Evolutionary conservation across 2,113 vertebrate genomes (phyloP).

Genomic region (Chloroceryle aenea): DNA sequence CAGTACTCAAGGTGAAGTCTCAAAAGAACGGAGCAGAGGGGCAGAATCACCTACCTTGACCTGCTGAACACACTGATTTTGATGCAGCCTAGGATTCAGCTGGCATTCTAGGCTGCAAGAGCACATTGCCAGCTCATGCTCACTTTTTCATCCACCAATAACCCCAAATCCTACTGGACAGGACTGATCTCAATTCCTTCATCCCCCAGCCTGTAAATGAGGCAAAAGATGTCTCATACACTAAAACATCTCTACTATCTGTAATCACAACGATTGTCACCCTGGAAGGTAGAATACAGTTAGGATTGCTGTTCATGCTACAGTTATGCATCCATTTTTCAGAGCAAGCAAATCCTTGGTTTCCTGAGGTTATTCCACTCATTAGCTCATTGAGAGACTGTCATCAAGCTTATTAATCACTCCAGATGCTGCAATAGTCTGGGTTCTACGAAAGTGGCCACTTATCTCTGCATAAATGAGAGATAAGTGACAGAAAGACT

Average conservation of each 20-base stretch:
- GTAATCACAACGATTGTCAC: neutral
- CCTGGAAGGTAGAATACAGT: rapidly evolving
- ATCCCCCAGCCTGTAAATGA: neutral
- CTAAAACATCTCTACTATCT: neutral
- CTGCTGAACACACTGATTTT: neutral
- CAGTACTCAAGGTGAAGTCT: neutral
- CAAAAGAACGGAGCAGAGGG: rapidly evolving
- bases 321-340: neutral
- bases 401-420: neutral
- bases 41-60: rapidly evolving
- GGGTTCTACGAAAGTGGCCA: neutral
- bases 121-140: rapidly evolving
- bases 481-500: neutral
- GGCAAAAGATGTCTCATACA: neutral
- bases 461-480: neutral
- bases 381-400: neutral
- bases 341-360: neutral
- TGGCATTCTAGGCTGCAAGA: neutral
- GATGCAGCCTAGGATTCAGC: too few relatives aligned
- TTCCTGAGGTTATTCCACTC: neutral
- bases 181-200: neutral
- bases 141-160: neutral
- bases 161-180: rapidly evolving
- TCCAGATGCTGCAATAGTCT: neutral
- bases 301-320: neutral